Evolutionary conservation across 2,797 vertebrate genomes (phyloP).

Genomic region (Phrynocephalus forsythii): DNA sequence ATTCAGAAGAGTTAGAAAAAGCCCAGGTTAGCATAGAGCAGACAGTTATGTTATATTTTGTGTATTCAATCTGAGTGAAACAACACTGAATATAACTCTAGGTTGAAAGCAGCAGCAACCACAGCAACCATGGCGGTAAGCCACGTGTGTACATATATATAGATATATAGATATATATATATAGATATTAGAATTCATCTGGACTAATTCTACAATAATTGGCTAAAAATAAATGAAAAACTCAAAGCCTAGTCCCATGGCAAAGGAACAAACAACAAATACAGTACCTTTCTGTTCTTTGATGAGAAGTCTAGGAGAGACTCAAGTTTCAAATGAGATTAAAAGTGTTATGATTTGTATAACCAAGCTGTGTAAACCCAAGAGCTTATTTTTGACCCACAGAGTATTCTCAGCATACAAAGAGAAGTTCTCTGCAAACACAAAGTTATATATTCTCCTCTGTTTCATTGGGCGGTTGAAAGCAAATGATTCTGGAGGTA

Average conservation of each 20-base stretch:
- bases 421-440: constrained; percentile 51
- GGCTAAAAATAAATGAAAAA: constrained; percentile 58
- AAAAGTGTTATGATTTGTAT: constrained; percentile 65
- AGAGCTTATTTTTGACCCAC: constrained; percentile 55
- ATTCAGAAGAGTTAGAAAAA: not conserved
- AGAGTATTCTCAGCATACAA: constrained; percentile 27
- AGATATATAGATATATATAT: constrained; percentile 30
- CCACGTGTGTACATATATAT: not conserved
- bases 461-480: not conserved
- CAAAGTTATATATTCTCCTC: constrained; percentile 27
- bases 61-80: not conserved
- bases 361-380: constrained; percentile 46
- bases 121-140: constrained; percentile 42
- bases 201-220: constrained; percentile 54
- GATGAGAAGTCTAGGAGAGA: constrained; percentile 47
- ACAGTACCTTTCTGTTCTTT: constrained; percentile 24
- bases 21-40: not conserved
- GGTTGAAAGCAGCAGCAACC: constrained; percentile 21
- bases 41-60: not conserved
- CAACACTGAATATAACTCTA: not conserved
- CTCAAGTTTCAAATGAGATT: constrained; percentile 52
- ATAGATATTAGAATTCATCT: constrained; percentile 54
- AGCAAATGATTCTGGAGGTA: not conserved
- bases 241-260: constrained; percentile 35
- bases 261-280: constrained; percentile 41